Percentiles rank a stretch among this genome's conserved stretches.
These are phyloP conservation scores for Calliopsis andreniformis DNA, from an alignment of 1,140 invertebrate species.

Conservation along the genomic window DNA sequence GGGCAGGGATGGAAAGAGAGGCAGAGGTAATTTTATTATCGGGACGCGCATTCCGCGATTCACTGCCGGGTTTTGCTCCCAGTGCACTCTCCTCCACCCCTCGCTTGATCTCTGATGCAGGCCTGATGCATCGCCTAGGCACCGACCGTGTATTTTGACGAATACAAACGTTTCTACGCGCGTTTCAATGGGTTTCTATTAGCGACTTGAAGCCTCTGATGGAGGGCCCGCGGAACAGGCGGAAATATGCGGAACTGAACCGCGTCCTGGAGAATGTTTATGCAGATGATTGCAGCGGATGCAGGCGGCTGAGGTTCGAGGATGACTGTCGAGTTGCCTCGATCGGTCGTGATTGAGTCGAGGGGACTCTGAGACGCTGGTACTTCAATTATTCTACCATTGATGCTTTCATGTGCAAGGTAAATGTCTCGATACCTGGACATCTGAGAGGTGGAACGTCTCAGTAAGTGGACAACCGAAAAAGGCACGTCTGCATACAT, in stretches of 20 bases:
- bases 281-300: neutral
- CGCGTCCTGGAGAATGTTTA: neutral
- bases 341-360: no score
- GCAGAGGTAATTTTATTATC: conserved; percentile 59
- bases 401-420: no score
- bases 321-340: no score
- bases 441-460: no score
- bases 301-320: no score
- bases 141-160: neutral
- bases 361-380: no score
- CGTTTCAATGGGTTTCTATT: conserved; percentile 39
- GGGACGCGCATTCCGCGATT: conserved; percentile 30
- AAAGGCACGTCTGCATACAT: no score
- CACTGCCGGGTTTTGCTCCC: neutral
- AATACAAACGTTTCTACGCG: conserved; percentile 30
- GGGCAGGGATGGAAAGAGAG: conserved; percentile 3
- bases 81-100: neutral
- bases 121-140: conserved; percentile 3
- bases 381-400: no score
- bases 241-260: conserved; percentile 21
- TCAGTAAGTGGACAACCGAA: no score
- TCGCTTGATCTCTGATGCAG: conserved; percentile 19
- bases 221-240: neutral
- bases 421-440: no score
- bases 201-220: neutral